Evolutionary conservation across 2,113 vertebrate species (phyloP).

Genomic region (Sceloporus tristichus): DNA sequence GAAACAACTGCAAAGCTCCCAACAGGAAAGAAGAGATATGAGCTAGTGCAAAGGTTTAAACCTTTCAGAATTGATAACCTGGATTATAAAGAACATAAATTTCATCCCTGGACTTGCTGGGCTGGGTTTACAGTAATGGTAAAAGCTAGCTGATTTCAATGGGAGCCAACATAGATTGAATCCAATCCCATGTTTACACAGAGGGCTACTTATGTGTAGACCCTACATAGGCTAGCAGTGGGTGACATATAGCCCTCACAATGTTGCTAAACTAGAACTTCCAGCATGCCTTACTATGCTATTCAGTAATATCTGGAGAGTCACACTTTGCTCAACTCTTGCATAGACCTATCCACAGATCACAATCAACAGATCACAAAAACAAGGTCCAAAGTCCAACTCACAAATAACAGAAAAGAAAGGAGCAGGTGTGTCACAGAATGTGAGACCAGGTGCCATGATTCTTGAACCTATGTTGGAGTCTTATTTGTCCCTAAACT

Average conservation of each 20-base stretch:
- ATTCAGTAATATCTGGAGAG: too few relatives aligned
- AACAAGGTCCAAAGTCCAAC: not conserved
- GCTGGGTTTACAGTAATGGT: not conserved
- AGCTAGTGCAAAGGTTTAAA: not conserved
- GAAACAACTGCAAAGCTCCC: not conserved
- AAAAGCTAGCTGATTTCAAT: not conserved
- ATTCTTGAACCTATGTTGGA: not conserved
- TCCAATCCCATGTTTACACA: not conserved
- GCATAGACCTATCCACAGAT: not conserved
- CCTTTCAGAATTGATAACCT: not conserved
- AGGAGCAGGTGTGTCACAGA: not conserved
- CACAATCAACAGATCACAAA: not conserved
- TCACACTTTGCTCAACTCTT: too few relatives aligned
- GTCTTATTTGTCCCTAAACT: too few relatives aligned
- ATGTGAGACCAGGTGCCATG: not conserved
- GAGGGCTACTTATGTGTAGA: not conserved
- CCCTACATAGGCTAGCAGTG: too few relatives aligned
- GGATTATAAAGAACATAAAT: not conserved
- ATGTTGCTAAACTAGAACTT: too few relatives aligned
- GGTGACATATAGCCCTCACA: too few relatives aligned
- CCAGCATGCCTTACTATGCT: too few relatives aligned
- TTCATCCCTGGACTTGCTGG: not conserved
- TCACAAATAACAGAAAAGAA: not conserved
- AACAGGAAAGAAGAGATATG: not conserved
- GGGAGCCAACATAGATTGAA: not conserved